A percentile compares a stretch with the other conserved stretches of the same genome.
Conservation (phyloP, 1,140 invertebrate species). For the Microplitis mediator region DNA sequence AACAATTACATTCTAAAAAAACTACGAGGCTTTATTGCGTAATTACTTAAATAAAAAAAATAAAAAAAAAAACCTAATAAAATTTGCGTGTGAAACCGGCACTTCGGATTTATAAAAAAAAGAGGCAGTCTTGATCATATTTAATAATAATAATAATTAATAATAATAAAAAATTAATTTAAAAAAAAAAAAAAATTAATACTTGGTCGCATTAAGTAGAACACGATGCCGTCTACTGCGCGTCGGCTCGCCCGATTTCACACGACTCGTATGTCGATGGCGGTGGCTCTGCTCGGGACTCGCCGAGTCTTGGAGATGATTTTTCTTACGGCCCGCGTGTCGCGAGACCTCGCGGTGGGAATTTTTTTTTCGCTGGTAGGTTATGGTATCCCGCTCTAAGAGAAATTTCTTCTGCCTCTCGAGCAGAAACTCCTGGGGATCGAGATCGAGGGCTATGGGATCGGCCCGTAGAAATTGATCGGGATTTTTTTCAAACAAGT, state of each 20-base stretch:
- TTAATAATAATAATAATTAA: conserved; percentile 33
- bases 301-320: conserved; percentile 33
- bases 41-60: background rate
- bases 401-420: no score
- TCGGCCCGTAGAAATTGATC: background rate
- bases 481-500: no score
- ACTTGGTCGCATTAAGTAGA: conserved; percentile 51
- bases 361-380: background rate
- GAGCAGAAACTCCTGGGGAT: background rate
- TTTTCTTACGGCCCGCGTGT: conserved; percentile 17
- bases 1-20: no score
- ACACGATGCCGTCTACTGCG: conserved; percentile 46
- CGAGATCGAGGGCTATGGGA: conserved; percentile 13
- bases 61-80: background rate
- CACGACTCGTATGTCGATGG: conserved; percentile 56
- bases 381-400: background rate
- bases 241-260: conserved; percentile 42
- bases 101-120: conserved; percentile 1
- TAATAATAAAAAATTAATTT: conserved; percentile 2
- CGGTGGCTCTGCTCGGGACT: conserved; percentile 49
- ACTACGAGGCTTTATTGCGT: background rate
- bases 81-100: background rate
- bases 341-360: background rate
- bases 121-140: conserved; percentile 60
- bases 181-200: conserved; percentile 46